A percentile compares a stretch with the other conserved stretches of the same genome.
Conservation (phyloP, 2,797 vertebrate species). For the Phyllotis vaccarum region DNA sequence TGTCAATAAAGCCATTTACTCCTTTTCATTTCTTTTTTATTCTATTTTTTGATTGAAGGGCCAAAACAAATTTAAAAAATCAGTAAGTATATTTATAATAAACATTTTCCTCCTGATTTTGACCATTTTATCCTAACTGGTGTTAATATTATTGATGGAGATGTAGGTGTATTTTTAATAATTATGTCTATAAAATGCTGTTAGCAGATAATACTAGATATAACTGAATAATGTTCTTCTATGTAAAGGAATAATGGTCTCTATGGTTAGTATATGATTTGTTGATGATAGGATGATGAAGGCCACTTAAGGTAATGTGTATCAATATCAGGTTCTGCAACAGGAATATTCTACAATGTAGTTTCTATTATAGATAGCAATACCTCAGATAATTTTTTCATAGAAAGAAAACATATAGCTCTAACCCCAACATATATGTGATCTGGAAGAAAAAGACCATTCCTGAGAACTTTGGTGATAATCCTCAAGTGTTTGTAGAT, state of each 20-base stretch:
- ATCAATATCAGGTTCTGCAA: neutral
- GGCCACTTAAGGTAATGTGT: neutral
- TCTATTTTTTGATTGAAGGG: neutral
- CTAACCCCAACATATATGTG: neutral
- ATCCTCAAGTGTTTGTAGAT: neutral
- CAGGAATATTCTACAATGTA: neutral
- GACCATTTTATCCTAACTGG: neutral
- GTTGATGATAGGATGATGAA: neutral
- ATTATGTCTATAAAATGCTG: neutral
- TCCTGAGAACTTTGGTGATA: neutral
- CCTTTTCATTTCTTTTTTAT: neutral
- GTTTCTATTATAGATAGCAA: neutral
- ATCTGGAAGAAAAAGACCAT: accelerated
- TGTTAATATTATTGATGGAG: neutral
- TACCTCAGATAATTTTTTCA: neutral
- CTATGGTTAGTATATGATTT: neutral
- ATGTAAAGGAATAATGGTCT: neutral
- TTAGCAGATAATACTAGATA: neutral
- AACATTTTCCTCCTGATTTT: neutral
- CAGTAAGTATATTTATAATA: neutral
- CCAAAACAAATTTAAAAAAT: neutral
- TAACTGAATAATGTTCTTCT: neutral
- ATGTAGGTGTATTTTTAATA: neutral
- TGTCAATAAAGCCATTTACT: neutral
- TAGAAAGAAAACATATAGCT: neutral